Evolutionary conservation across 2,888 invertebrate genomes (phyloP).

Genomic region (Apotomis turbidana): DNA sequence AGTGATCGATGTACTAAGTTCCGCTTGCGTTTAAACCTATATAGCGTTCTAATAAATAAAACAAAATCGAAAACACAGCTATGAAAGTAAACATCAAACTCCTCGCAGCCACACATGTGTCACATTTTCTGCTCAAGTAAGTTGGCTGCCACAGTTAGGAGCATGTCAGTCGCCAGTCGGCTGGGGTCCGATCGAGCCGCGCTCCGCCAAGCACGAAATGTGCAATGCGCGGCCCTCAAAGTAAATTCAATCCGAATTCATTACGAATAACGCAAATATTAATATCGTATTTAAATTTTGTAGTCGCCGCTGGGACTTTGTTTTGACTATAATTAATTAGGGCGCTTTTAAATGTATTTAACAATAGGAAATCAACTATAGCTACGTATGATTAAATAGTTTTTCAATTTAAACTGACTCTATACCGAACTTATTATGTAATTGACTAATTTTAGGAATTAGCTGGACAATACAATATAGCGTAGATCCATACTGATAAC

Average conservation of each 20-base stretch:
- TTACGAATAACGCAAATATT: conserved; percentile 45
- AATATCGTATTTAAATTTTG: conserved; percentile 20
- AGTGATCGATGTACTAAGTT: too few species aligned
- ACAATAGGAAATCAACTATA: too few species aligned
- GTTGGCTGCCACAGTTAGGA: conserved; percentile 4
- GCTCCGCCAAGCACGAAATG: conserved; percentile 62
- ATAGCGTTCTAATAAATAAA: neutral
- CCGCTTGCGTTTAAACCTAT: too few species aligned
- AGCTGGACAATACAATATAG: too few species aligned
- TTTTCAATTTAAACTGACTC: too few species aligned
- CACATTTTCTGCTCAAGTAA: conserved; percentile 34
- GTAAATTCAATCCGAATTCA: conserved; percentile 60
- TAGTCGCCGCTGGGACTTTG: conserved; percentile 7
- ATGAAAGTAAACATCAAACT: conserved; percentile 9
- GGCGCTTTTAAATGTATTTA: neutral
- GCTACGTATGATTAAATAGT: too few species aligned
- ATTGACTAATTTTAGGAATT: too few species aligned
- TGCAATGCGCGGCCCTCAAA: conserved; percentile 54
- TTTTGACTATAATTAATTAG: conserved; percentile 5
- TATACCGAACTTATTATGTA: too few species aligned
- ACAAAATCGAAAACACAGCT: neutral
- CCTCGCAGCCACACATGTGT: conserved; percentile 4
- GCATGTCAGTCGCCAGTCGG: conserved; percentile 32
- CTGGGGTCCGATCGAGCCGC: conserved; percentile 48
- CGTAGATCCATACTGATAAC: too few species aligned